A percentile compares a stretch with the other conserved stretches of the same genome.
phyloP scores from a whole-genome alignment of 2,113 vertebrate genomes.

The Ranitomeya variabilis region DNA sequence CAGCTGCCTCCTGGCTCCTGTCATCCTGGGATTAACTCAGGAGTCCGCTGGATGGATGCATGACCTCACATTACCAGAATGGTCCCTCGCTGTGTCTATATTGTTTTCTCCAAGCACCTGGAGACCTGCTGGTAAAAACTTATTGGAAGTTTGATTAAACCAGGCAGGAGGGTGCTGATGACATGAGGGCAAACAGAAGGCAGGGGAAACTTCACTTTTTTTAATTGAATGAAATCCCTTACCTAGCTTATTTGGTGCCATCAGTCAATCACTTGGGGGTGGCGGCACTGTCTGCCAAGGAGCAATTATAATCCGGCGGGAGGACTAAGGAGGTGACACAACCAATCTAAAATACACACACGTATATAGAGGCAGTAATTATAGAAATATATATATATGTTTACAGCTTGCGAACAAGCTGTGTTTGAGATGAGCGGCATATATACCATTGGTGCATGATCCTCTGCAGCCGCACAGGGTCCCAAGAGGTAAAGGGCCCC shows the following conservation, averaged over 20 bases:
- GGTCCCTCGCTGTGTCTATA: slow-evolving; percentile 47
- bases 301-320: background rate
- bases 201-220: slow-evolving; percentile 16
- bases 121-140: slow-evolving; percentile 64
- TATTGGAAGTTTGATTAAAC: slow-evolving; percentile 67
- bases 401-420: too few species aligned
- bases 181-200: slow-evolving; percentile 40
- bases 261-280: slow-evolving; percentile 52
- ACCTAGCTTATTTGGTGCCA: slow-evolving; percentile 60
- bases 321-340: background rate
- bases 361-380: too few species aligned
- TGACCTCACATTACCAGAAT: slow-evolving; percentile 34
- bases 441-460: too few species aligned
- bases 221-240: background rate
- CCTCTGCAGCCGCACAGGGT: too few species aligned
- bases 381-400: too few species aligned
- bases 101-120: slow-evolving; percentile 63
- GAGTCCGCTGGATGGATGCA: slow-evolving; percentile 36
- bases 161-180: slow-evolving; percentile 60
- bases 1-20: slow-evolving; percentile 41
- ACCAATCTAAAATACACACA: too few species aligned
- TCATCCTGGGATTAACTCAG: slow-evolving; percentile 34
- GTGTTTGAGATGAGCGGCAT: too few species aligned
- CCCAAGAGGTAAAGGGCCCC: too few species aligned
- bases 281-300: slow-evolving; percentile 15